phyloP scores from a whole-genome alignment of 2,888 invertebrate species.

The Cryptocheilus praepositus region DNA sequence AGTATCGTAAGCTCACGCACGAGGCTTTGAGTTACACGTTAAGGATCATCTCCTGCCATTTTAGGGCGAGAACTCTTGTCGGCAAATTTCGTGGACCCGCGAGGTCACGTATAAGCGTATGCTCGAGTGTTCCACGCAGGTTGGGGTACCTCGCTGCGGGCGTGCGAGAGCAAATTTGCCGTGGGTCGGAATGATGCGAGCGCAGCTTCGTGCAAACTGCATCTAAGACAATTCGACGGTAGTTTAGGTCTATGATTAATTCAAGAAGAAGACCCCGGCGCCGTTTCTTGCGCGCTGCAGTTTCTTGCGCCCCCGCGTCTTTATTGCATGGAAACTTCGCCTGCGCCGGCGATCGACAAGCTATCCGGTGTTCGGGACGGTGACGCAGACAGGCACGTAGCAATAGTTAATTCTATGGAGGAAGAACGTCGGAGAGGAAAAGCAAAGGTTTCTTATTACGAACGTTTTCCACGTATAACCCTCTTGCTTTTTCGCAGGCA shows the following conservation, averaged over 20 bases:
- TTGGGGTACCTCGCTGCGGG: too few relatives aligned
- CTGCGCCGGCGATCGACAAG: not conserved
- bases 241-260: too few relatives aligned
- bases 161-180: too few relatives aligned
- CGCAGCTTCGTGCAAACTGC: too few relatives aligned
- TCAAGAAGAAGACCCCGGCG: too few relatives aligned
- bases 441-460: constrained; percentile 25
- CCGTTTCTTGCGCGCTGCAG: not conserved
- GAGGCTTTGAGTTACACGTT: constrained; percentile 50
- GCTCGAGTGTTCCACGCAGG: too few relatives aligned
- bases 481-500: constrained; percentile 20
- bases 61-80: not conserved
- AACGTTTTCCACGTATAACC: constrained; percentile 23
- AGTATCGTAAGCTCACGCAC: constrained; percentile 55
- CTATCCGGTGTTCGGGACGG: not conserved
- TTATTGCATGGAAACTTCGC: not conserved
- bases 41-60: constrained; percentile 44
- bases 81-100: not conserved
- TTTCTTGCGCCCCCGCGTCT: not conserved
- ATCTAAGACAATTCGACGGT: too few relatives aligned
- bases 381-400: constrained; percentile 35
- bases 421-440: constrained; percentile 37
- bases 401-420: constrained; percentile 49
- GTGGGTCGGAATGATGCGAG: too few relatives aligned
- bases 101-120: too few relatives aligned